phyloP scores from a whole-genome alignment of 2,888 invertebrate genomes.

The Nemurella pictetii region DNA sequence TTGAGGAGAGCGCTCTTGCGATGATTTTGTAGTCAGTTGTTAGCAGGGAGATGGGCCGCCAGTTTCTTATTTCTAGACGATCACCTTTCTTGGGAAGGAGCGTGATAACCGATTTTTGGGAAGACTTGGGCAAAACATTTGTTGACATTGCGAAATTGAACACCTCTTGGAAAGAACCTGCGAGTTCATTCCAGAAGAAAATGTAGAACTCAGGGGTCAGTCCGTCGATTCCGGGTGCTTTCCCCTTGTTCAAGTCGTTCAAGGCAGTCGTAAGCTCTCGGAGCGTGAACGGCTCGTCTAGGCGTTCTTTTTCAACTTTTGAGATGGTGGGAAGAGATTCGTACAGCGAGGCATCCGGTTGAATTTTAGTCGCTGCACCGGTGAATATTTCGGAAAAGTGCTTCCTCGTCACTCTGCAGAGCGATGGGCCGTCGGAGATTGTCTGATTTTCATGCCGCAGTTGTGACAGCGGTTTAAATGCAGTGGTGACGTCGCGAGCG shows the following conservation, averaged over 20 bases:
- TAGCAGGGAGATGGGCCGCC: conserved; percentile 28
- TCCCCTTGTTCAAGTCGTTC: not conserved
- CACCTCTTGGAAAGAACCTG: not conserved
- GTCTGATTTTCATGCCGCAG: not conserved
- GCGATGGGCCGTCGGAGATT: not conserved
- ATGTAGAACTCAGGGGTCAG: conserved; percentile 19
- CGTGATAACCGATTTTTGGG: not conserved
- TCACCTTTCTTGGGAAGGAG: not conserved
- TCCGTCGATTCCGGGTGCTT: conserved; percentile 28
- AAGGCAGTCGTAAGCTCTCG: not conserved
- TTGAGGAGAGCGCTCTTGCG: not conserved
- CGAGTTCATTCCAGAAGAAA: conserved; percentile 7
- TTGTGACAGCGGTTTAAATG: not conserved
- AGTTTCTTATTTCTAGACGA: conserved; percentile 25
- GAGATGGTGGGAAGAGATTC: not conserved
- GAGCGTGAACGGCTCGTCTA: not conserved
- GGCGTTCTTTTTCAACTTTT: not conserved
- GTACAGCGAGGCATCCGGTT: not conserved
- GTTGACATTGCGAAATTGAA: not conserved
- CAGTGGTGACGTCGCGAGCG: not conserved
- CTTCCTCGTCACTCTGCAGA: not conserved
- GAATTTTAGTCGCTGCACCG: not conserved
- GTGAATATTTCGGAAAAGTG: not conserved
- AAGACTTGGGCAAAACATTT: not conserved
- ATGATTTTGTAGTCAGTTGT: conserved; percentile 33